Percentiles rank a stretch among this genome's conserved stretches.
These are phyloP conservation scores for Pelodytes ibericus DNA, from an alignment of 2,797 vertebrate genomes.

Conservation along the genomic window DNA sequence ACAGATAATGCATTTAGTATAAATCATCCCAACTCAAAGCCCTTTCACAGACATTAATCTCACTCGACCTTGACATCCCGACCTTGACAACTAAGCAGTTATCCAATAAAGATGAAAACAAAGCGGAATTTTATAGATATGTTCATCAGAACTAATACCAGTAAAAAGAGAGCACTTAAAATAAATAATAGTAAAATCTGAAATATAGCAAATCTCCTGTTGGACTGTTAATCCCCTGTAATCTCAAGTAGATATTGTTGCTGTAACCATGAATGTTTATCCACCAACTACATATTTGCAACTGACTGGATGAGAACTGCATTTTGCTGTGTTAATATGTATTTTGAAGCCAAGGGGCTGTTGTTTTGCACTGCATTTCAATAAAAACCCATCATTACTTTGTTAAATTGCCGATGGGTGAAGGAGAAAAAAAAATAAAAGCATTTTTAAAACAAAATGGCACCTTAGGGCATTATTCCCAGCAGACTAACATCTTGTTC, in stretches of 20 bases:
- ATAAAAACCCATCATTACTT: conserved; percentile 43
- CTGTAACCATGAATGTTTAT: conserved; percentile 33
- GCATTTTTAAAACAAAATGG: conserved; percentile 31
- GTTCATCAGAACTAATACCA: conserved; percentile 6
- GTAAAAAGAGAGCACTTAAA: conserved; percentile 3
- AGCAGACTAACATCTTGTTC: conserved; percentile 40
- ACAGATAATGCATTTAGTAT: not conserved
- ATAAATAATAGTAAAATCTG: not conserved
- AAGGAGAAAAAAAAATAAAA: conserved; percentile 11
- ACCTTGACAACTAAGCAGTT: not conserved
- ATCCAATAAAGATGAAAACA: conserved; percentile 11
- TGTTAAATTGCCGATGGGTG: conserved; percentile 29
- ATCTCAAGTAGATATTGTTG: conserved; percentile 21
- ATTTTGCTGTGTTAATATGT: not conserved
- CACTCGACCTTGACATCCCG: conserved; percentile 1
- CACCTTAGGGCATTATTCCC: conserved; percentile 30
- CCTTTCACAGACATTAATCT: not conserved
- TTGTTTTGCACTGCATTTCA: conserved; percentile 10
- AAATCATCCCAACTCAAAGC: not conserved
- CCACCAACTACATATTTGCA: conserved; percentile 31
- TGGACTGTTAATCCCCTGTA: conserved; percentile 11
- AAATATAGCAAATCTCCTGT: not conserved
- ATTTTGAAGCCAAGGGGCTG: conserved; percentile 30
- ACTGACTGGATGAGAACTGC: conserved; percentile 30
- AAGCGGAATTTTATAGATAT: not conserved